Evolutionary conservation across 2,797 vertebrate species (phyloP).

Genomic region (Carapus acus): DNA sequence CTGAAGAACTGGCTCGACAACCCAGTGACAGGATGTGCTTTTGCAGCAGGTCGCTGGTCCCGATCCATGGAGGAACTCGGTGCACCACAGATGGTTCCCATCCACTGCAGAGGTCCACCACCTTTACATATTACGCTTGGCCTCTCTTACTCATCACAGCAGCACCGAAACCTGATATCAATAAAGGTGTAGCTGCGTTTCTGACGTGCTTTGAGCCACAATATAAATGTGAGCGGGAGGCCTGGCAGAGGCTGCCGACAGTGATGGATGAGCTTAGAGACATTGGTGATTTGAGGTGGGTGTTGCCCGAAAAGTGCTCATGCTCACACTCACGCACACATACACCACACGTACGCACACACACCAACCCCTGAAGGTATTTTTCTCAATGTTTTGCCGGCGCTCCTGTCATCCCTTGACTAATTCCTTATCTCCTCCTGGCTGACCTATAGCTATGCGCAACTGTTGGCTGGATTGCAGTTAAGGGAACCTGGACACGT

Average conservation of each 20-base stretch:
- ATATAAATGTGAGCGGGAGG: slow-evolving; percentile 28
- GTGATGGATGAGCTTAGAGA: slow-evolving; percentile 50
- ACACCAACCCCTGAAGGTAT: slow-evolving; percentile 19
- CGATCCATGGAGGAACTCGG: slow-evolving; percentile 16
- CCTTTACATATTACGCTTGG: neutral
- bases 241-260: slow-evolving; percentile 17
- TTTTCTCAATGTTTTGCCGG: slow-evolving; percentile 16
- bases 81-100: slow-evolving; percentile 29
- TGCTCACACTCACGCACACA: slow-evolving; percentile 36
- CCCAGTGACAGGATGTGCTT: neutral
- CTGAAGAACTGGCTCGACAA: neutral
- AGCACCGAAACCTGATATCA: neutral
- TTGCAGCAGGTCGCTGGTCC: slow-evolving; percentile 1
- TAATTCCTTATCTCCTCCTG: slow-evolving; percentile 19
- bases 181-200: neutral
- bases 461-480: slow-evolving; percentile 66
- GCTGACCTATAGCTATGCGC: slow-evolving; percentile 16
- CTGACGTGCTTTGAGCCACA: neutral
- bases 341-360: neutral
- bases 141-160: neutral
- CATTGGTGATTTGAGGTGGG: slow-evolving; percentile 38
- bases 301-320: slow-evolving; percentile 50
- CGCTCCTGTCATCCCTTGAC: slow-evolving; percentile 31
- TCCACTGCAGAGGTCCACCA: slow-evolving; percentile 49
- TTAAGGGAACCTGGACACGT: slow-evolving; percentile 51